A percentile compares a stretch with the other conserved stretches of the same genome.
Evolutionary conservation across 2,113 vertebrate genomes (phyloP).

Genomic region (Gymnorhina tibicen): DNA sequence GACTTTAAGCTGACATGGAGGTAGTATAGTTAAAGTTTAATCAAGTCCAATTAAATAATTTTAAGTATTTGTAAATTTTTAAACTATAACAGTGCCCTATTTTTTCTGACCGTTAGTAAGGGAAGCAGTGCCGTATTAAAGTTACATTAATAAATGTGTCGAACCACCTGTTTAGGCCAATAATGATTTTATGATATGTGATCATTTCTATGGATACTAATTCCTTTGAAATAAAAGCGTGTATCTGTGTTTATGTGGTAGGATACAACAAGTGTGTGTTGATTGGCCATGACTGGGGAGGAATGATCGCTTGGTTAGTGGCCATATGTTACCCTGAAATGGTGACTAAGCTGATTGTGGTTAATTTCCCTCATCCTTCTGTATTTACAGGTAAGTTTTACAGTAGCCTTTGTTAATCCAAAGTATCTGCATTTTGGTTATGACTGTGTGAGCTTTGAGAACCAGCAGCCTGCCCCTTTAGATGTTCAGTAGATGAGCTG

Average conservation of each 20-base stretch:
- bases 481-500: neutral
- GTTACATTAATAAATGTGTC: neutral
- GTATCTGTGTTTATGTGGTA: constrained; percentile 65
- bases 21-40: neutral
- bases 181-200: neutral
- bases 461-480: neutral
- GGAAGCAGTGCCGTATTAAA: neutral
- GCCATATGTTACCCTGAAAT: constrained; percentile 96
- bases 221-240: constrained; percentile 19
- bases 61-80: neutral
- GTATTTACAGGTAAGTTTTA: constrained; percentile 84
- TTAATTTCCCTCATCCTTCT: constrained; percentile 95
- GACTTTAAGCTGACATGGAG: neutral
- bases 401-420: neutral
- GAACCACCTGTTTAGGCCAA: neutral
- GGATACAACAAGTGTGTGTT: constrained; percentile 96
- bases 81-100: neutral
- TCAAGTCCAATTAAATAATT: neutral
- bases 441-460: neutral
- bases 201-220: neutral
- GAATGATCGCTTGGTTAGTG: constrained; percentile 93
- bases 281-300: constrained; percentile 97
- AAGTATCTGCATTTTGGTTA: neutral
- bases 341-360: constrained; percentile 92
- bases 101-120: neutral